Base-by-base conservation (phyloP, 2,113 vertebrate species). In the Alaudala cheleensis region DNA sequence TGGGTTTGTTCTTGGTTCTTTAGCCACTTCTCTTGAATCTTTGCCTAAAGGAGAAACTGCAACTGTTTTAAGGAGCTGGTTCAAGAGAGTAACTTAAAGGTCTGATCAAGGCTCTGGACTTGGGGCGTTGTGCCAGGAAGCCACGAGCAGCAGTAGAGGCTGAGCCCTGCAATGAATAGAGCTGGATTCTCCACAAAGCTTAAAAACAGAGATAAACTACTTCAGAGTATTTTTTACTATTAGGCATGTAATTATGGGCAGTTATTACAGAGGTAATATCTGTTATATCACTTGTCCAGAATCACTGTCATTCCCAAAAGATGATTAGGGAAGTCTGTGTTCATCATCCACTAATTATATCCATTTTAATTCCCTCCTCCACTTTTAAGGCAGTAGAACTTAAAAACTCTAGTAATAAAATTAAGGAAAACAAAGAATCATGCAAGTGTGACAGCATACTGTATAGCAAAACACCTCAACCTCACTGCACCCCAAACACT, bases 1-100 rank as follows among this genome's bases (percentile, higher is more conserved):
- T 14, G 0, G 64, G 56, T 23, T 29, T 0, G 0, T 28, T 64
- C n/a, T 44, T 69, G 53, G 34, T 3, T 73, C 54, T 65, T 80
- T 5, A 57, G 31, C 9, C 28, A 25, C 15, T 88, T 83, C 45
- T 44, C 24, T 70, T 49, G 13, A 62, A 49, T 5, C 42, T 70
- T 25, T 70, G 40, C n/a, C 54, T 60, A 56, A n/a, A 69, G 49
- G 18, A 79, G 58, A 76, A 88, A 56, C 16, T 34, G 33, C 18
- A 51, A 44, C 14, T 70, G 16, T 49, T 91, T 34, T 14, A 56
- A 42, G 54, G 26, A 81, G 37, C 19, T 61, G 6, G 13, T 44
- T 49, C 40, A 31, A 47, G 15, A n/a, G 3, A 40, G 4, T 9
- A 62, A 44, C 31, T 81, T 23, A 18, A n/a, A 57, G 14, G 11